Base-by-base conservation (phyloP, 2,888 invertebrate genomes). In the Smittia sp. region DNA sequence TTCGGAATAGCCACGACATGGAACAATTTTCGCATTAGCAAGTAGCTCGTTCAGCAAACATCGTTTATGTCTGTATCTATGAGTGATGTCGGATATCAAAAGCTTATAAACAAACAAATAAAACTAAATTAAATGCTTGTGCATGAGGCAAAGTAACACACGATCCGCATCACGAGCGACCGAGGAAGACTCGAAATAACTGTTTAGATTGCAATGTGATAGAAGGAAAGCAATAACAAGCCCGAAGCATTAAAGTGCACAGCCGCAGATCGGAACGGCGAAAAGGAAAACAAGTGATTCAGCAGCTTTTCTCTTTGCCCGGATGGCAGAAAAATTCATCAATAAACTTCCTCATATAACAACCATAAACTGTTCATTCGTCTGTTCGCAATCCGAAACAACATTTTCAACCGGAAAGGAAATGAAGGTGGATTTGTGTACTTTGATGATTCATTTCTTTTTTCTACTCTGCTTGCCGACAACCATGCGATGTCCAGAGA, bases 401-500 rank as follows among this genome's bases (percentile, higher is more conserved):
- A 58, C 63, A 63, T 13, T 27, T 24, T 3, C 9, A 15, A 66
- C n/a, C 27, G 39, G 32, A 66, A 20, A 25, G 66, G 25, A 66
- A 66, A 66, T 39, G 66, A 38, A 66, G 66, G 63, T 63, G 25
- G 63, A 63, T 63, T 63, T 15, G 63, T 63, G 63, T 27, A 15
- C 63, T 27, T 63, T 27, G 63, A 24, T 27, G 63, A 24, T 24
- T 27, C 32, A 11, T 63, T 9, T 63, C 15, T 63, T 63, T 24
- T 54, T 54, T 54, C 54, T 54, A n/a, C 15, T 24, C 63, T 25
- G 18, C 22, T 63, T 27, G n/a, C 27, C 20, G 62, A 20, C 24
- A 15, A 27, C 13, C 18, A 7, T 27, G 32, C 6, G n/a, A 39
- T 39, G 39, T 32, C 39, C 66, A 38, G 38, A 25, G 1, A 58